Base-by-base conservation (phyloP, 2,888 invertebrate genomes). In the Crepidodera aurea region DNA sequence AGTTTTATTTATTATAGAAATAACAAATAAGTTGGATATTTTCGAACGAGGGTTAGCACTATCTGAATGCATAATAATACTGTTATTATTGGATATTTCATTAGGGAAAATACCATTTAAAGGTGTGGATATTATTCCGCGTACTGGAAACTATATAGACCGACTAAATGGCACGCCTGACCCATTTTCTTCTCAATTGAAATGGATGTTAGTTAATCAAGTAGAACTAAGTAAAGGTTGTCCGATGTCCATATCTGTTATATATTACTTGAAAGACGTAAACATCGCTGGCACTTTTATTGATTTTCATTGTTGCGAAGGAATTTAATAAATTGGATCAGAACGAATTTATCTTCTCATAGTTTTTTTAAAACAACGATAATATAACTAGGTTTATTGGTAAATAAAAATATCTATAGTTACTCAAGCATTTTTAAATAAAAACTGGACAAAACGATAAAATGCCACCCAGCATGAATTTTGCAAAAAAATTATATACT, bases 211-310 rank as follows among this genome's bases (percentile, higher is more conserved):
- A 58, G 51, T 58, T 37, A 37, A 37, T 37, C 13, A 37, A 37
- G 13, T 37, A 37, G 13, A 37, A 42, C 29, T 51, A 58, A n/a
- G n/a, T n/a, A n/a, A 58, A 58, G 58, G 58, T 58, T 58, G 32
- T 32, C 25, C 25, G 13, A 5, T 37, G 37, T 13, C 13, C 12
- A 13, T 37, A 37, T 12, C 37, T 12, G 12, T 13, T 37, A 37
- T 32, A 32, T 32, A 32, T 22, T 22, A 32, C 32, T 32, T n/a
- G 37, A 37, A 37, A 13, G 13, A 37, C 37, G 37, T 13, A 37
- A 37, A 37, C 37, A 37, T 12, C 37, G 3, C 37, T 15, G 13
- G 37, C 2, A 12, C 10, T 37, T 15, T 37, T 37, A 37, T 37
- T 13, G 37, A 37, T 37, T 13, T 37, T 13, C 13, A 29, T 1